Base-by-base conservation (phyloP, 2,888 invertebrate genomes). In the Microchrysa polita region DNA sequence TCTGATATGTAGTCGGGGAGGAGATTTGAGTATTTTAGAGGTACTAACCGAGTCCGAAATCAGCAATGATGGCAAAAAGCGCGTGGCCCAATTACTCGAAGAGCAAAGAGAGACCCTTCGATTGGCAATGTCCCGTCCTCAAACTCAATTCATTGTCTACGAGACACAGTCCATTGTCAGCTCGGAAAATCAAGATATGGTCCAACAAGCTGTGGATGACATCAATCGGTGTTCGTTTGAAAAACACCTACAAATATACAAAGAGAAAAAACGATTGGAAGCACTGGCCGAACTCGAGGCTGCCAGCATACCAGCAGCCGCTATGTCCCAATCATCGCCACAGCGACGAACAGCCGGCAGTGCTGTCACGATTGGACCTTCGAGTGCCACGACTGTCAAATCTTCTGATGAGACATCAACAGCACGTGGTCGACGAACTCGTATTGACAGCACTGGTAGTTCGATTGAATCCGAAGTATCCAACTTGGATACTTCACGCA, bases 101-200 rank as follows among this genome's bases (percentile, higher is more conserved):
- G 93, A 93, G 80, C 94, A 94, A 81, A 87, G 91, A 80, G 88
- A 89, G 79, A 93, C 93, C 0, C 85, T 94, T 12, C 88, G 89
- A 77, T 88, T 90, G 78, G 89, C 93, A 0, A 88, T 94, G 88
- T 92, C 93, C 0, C 89, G 92, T 71, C 94, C 94, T 0, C 93
- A 93, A 86, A 91, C 94, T 23, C 94, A 94, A 81, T 87, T 94
- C 76, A 88, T 94, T 14, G 83, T 94, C 42, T 94, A 94, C 79
- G 93, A 93, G 81, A 93, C 93, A 0, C 93, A 94, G 84, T 93
- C 93, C 0, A 88, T 92, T 67, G 84, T 93, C 55, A 89, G 89
- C 44, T 89, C 90, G 0, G 94, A 94, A 83, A 94, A 94, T 77
- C 87, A 87, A 55, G 90, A 89, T 23, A 93, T 94, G 89, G 89